phyloP scores from a whole-genome alignment of 1,140 invertebrate genomes.

The Periplaneta americana region DNA sequence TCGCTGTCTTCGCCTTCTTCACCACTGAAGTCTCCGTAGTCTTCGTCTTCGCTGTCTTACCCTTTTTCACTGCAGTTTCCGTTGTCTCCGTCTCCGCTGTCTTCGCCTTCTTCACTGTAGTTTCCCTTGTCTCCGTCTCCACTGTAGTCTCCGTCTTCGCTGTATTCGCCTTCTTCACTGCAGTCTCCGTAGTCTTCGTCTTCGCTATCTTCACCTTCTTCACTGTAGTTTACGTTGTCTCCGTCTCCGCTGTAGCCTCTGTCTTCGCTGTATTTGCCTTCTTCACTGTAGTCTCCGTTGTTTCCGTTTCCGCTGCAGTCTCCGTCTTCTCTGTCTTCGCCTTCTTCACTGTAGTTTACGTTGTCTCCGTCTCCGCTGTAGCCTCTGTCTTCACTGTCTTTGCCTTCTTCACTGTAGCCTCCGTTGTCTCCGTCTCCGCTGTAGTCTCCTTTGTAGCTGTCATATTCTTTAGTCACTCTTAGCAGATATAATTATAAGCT shows the following conservation, averaged over 20 bases:
- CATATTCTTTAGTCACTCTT: too few relatives aligned
- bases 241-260: neutral
- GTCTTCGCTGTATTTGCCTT: neutral
- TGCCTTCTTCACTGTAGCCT: too few relatives aligned
- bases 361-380: too few relatives aligned
- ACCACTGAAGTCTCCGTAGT: neutral
- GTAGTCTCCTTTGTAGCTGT: too few relatives aligned
- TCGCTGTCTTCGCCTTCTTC: neutral
- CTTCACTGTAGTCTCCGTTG: too few relatives aligned
- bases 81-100: too few relatives aligned
- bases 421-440: too few relatives aligned
- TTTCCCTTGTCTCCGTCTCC: neutral
- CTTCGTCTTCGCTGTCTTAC: neutral
- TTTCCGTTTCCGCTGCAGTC: too few relatives aligned
- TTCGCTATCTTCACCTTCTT: neutral
- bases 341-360: too few relatives aligned
- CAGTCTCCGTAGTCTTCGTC: neutral
- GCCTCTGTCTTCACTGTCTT: too few relatives aligned
- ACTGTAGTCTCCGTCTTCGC: neutral
- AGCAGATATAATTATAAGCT: too few relatives aligned
- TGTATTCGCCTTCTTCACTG: neutral
- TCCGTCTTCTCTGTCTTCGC: too few relatives aligned
- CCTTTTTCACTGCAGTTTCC: neutral
- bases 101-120: neutral
- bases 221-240: neutral